phyloP scores from a whole-genome alignment of 2,113 vertebrate species.

The Pterophyllum scalare region DNA sequence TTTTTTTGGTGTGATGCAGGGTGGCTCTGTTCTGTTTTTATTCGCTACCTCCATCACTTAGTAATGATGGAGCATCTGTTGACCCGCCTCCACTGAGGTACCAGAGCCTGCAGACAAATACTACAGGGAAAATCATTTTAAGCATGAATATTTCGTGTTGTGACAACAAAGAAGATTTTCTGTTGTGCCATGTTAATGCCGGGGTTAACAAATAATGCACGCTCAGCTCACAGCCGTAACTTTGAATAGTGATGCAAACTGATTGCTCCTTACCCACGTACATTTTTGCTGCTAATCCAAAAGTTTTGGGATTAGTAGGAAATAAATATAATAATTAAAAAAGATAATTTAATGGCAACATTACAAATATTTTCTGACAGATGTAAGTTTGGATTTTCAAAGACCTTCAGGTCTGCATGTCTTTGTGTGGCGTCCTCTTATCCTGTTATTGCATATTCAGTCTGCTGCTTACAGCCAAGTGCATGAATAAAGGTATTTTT shows the following conservation, averaged over 20 bases:
- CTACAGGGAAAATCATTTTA: background rate
- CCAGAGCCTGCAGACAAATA: constrained; percentile 1
- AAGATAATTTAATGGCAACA: background rate
- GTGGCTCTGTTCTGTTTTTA: constrained; percentile 19
- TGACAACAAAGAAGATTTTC: background rate
- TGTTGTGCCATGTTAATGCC: constrained; percentile 4
- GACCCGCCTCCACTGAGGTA: constrained; percentile 16
- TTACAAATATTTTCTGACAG: background rate
- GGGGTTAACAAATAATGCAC: background rate
- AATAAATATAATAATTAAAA: background rate
- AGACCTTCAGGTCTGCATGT: background rate
- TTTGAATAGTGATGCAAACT: background rate
- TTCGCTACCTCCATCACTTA: constrained; percentile 13
- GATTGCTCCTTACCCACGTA: background rate
- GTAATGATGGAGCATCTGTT: constrained; percentile 43
- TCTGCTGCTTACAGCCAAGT: background rate
- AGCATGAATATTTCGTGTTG: background rate
- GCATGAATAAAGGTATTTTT: background rate
- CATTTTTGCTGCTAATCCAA: background rate
- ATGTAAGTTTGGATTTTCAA: background rate
- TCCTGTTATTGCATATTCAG: background rate
- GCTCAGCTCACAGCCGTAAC: background rate
- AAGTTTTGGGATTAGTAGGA: background rate
- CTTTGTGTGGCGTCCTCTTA: background rate
- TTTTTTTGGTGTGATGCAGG: constrained; percentile 36